Evolutionary conservation across 2,797 vertebrate genomes (phyloP).

Genomic region (Salmo trutta): DNA sequence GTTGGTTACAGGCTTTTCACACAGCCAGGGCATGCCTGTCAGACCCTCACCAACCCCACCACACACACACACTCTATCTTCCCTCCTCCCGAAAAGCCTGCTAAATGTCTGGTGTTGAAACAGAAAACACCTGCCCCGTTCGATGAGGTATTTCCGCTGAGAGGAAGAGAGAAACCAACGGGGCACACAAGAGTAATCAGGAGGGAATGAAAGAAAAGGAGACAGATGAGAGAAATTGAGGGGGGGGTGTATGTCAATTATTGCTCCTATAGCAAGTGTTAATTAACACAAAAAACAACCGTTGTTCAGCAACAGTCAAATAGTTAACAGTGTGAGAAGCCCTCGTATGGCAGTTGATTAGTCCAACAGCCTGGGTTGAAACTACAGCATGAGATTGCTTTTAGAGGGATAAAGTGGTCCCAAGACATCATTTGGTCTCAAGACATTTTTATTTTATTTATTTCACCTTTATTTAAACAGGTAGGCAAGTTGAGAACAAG

Average conservation of each 20-base stretch:
- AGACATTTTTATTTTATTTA: too few species aligned
- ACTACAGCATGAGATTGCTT: neutral
- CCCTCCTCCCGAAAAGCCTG: conserved; percentile 13
- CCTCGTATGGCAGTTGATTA: neutral
- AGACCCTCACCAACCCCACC: neutral
- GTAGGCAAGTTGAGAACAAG: too few species aligned
- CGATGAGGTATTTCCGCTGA: conserved; percentile 34
- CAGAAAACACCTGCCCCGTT: conserved; percentile 58
- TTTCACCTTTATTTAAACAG: too few species aligned
- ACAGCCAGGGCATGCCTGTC: conserved; percentile 25
- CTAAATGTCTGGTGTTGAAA: conserved; percentile 30
- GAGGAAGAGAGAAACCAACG: conserved; percentile 58
- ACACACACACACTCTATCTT: neutral
- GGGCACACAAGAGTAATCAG: conserved; percentile 72
- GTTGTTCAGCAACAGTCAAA: conserved; percentile 37
- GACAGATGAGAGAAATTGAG: conserved; percentile 33
- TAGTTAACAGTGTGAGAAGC: neutral
- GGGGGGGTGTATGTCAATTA: conserved; percentile 14
- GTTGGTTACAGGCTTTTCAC: conserved; percentile 68
- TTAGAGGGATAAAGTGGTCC: neutral
- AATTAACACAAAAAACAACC: conserved; percentile 72
- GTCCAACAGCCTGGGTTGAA: neutral
- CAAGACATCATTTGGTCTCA: too few species aligned
- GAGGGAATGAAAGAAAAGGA: conserved; percentile 68
- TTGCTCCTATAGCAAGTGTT: conserved; percentile 71